Evolutionary conservation across 2,113 vertebrate genomes (phyloP), one percentile per base, ranked within the genome.

Genomic region (Tylochromis polylepis): DNA sequence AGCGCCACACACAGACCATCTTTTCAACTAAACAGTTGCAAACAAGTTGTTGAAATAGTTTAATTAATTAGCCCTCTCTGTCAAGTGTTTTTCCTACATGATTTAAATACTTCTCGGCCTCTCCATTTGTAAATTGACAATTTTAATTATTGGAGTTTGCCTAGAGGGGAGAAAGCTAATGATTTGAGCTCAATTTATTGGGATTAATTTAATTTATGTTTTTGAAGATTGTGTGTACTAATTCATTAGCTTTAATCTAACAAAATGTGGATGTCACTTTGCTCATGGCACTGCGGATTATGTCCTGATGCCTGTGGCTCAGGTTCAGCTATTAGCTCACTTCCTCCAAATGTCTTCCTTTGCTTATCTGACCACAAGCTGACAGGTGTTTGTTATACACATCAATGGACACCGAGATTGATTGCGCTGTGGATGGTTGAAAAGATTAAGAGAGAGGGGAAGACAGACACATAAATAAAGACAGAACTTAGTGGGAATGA

Each of bases 241-340:
- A 91, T 91, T 91, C 88, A 93, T 93, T 89, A 81, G 67, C 87
- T 87, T 79, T 88, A 91, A 91, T 93, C 85, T 85, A 27, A 84
- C 77, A 75, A 85, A 90, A 85, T 79, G 79, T 81, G 75, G 49
- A 84, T 75, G 85, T 86, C 77, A 78, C 59, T 87, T 86, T 82
- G 86, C 86, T 75, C 72, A 5, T 57, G 79, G 85, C 81, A 4
- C 24, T 12, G 62, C 18, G 83, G 85, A 85, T 85, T 86, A 81
- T n/a, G 79, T 81, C 86, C 53, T n/a, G 58, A 87, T 4, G 82
- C 77, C 77, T 4, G 79, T 12, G 53, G 57, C 4, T 75, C 29
- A 4, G 65, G 24, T 16, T 31, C 34, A 24, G 60, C 86, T 87
- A 81, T 86, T 85, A 70, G 38, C 84, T 22, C 79, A 51, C 57